Evolutionary conservation across 1,140 invertebrate genomes (phyloP), one percentile per base, ranked within the genome.

Genomic region (Drosophila miranda): DNA sequence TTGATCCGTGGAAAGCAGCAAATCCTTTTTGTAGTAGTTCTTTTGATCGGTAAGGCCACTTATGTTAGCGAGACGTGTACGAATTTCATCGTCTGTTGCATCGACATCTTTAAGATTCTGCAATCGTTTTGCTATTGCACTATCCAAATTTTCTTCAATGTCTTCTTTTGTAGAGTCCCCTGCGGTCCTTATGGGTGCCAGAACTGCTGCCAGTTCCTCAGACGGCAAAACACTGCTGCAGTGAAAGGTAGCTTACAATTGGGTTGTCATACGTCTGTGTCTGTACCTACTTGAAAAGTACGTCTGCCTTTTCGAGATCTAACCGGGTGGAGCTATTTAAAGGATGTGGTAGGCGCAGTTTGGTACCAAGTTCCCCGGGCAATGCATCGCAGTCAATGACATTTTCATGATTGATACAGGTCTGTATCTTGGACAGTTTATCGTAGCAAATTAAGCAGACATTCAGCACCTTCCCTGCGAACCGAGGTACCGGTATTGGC

Each of bases 21-120:
- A 43, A 49, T 91, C 90, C 61, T 78, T 80, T 44, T 88, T 83
- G 23, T 83, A 74, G 45, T 88, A 90, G 44, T 89, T 78, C 28
- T 83, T 81, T 6, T 89, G 69, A 48, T 77, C 73, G 6, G 92
- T 91, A 51, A 92, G 90, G 13, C 93, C 93, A 88, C 92, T 93
- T 14, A 94, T 75, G 73, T 92, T 93, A 2, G 93, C 92, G 8
- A 94, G 87, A 61, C 94, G 91, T 42, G 90, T 71, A 58, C 92
- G 90, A 48, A 94, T 93, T 59, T 90, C 90, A 72, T 94, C 93
- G 21, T 90, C 75, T 3, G 57, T 70, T 28, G 77, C 59, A 38
- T 86, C 73, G 5, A 78, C 72, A 60, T 92, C 92, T 81, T 93
- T 94, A 3, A 95, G 89, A 75, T 92, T 93, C 83, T 94, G 92